Percentiles rank a stretch among this genome's conserved stretches.
Conservation (phyloP, 1,140 invertebrate species). For the Laodelphax striatellus region DNA sequence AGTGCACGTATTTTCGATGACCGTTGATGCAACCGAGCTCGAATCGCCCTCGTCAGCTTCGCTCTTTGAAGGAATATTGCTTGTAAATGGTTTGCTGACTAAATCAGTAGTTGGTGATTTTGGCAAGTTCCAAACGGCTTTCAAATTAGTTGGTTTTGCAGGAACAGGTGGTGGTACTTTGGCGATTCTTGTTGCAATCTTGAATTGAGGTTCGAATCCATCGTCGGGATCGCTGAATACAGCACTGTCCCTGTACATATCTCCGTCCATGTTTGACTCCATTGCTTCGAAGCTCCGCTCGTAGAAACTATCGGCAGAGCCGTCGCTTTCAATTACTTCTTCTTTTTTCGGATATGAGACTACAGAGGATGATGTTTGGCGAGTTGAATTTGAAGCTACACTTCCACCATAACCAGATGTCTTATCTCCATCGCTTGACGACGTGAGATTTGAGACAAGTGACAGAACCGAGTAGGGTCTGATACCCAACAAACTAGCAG, state of each 20-base stretch:
- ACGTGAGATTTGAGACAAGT: constrained; percentile 45
- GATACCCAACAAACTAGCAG: constrained; percentile 25
- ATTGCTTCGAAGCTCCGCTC: constrained; percentile 65
- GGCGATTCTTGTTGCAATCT: not conserved
- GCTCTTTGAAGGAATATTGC: not conserved
- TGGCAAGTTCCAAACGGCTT: constrained; percentile 1
- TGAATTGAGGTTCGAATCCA: constrained; percentile 12
- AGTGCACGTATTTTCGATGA: constrained; percentile 27
- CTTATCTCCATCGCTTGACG: constrained; percentile 44
- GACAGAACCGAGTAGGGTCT: constrained; percentile 24
- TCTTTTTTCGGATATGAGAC: constrained; percentile 19
- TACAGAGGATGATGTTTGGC: constrained; percentile 1
- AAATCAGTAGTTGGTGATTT: not conserved
- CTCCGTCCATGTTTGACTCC: constrained; percentile 43
- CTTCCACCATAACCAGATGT: constrained; percentile 30
- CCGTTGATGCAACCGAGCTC: constrained; percentile 34
- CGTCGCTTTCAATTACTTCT: constrained; percentile 30
- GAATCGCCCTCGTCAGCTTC: constrained; percentile 34
- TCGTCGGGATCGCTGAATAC: constrained; percentile 68
- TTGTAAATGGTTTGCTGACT: constrained; percentile 15
- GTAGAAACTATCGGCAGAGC: constrained; percentile 52
- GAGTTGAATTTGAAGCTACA: constrained; percentile 22
- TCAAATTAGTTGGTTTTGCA: constrained; percentile 24
- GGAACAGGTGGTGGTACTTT: constrained; percentile 33
- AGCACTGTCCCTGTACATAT: constrained; percentile 67